Percentiles rank a stretch among this genome's conserved stretches.
These are phyloP conservation scores for Drosophila macrospina DNA, from an alignment of 2,888 invertebrate genomes.

Conservation along the genomic window DNA sequence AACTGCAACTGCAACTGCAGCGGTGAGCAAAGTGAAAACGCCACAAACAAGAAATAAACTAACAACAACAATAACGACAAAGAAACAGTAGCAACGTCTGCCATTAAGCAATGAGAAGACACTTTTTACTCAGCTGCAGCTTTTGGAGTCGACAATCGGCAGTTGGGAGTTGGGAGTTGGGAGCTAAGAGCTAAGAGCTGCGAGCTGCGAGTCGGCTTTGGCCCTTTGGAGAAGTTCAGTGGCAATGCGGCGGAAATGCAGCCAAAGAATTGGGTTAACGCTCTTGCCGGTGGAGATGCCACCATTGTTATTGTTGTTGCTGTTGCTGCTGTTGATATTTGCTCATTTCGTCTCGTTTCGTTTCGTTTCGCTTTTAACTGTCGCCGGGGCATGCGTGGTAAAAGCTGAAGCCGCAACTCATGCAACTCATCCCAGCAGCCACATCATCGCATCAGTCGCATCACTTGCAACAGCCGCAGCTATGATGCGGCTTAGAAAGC, in stretches of 20 bases:
- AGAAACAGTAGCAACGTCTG: constrained; percentile 75
- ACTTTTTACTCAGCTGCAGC: constrained; percentile 50
- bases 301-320: constrained; percentile 29
- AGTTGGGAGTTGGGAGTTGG: constrained; percentile 4
- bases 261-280: constrained; percentile 72
- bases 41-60: constrained; percentile 48
- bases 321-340: constrained; percentile 49
- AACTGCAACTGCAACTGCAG: constrained; percentile 43
- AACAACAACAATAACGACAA: constrained; percentile 27
- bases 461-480: constrained; percentile 24
- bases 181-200: too few species aligned
- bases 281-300: constrained; percentile 30
- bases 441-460: constrained; percentile 30
- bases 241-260: constrained; percentile 59
- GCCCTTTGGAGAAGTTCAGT: constrained; percentile 52
- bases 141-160: constrained; percentile 5
- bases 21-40: constrained; percentile 67
- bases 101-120: constrained; percentile 79
- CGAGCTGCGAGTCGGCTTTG: constrained; percentile 22
- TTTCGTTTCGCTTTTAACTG: constrained; percentile 68
- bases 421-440: constrained; percentile 58
- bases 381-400: constrained; percentile 60
- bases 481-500: constrained; percentile 67
- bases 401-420: constrained; percentile 66
- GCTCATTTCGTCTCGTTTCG: constrained; percentile 25